phyloP scores from a whole-genome alignment of 2,888 invertebrate genomes.

The Macrophya alboannulata region DNA sequence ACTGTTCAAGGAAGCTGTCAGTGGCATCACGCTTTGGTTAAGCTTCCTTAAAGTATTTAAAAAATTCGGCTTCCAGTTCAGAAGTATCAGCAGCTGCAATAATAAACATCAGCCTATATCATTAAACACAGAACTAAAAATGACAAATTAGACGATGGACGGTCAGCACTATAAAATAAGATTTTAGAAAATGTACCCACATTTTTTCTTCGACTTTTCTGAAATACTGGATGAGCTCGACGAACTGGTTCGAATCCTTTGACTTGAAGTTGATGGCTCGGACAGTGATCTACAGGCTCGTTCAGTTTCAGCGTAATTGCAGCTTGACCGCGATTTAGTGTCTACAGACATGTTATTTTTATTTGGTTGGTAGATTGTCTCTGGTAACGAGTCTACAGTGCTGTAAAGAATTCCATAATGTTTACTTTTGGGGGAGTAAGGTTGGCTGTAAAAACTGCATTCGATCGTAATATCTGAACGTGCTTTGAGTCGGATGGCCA shows the following conservation, averaged over 20 bases:
- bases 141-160: neutral
- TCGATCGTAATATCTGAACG: neutral
- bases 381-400: neutral
- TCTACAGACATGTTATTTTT: neutral
- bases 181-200: neutral
- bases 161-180: conserved; percentile 2
- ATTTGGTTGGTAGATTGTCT: neutral
- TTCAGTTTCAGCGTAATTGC: conserved; percentile 2
- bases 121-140: neutral
- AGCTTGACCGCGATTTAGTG: neutral
- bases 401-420: conserved; percentile 15
- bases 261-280: neutral
- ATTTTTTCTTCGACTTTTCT: neutral
- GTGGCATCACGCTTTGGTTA: conserved; percentile 5
- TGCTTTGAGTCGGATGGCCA: neutral
- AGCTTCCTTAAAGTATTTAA: neutral
- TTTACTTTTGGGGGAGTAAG: neutral
- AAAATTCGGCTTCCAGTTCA: neutral
- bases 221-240: conserved; percentile 1
- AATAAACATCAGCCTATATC: conserved; percentile 11
- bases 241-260: neutral
- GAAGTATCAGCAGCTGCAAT: conserved; percentile 2
- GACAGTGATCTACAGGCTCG: neutral
- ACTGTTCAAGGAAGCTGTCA: conserved; percentile 22
- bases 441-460: conserved; percentile 18